Conservation (phyloP, 2,113 vertebrate species). For the Hassar affinis region DNA sequence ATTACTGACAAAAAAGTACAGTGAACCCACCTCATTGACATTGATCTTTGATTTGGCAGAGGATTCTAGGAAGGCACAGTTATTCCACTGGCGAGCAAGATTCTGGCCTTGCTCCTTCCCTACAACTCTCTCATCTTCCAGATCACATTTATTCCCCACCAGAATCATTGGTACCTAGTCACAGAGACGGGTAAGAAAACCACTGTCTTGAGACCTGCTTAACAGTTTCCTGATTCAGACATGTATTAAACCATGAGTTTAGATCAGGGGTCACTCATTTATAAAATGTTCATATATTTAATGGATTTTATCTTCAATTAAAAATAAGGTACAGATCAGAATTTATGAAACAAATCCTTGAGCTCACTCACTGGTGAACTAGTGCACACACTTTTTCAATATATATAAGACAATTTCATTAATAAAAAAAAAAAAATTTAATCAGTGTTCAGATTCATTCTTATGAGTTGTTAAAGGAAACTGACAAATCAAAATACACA, state of each 20-base stretch:
- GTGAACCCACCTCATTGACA: slow-evolving; percentile 87
- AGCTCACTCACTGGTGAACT: background rate
- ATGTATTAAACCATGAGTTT: background rate
- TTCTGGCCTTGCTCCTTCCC: slow-evolving; percentile 98
- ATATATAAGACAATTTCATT: background rate
- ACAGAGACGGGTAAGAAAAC: background rate
- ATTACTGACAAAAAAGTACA: background rate
- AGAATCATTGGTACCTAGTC: slow-evolving; percentile 97
- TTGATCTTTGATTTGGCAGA: slow-evolving; percentile 99
- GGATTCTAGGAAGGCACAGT: slow-evolving; percentile 99
- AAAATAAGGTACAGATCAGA: background rate
- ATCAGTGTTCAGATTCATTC: background rate
- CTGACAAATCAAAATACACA: background rate
- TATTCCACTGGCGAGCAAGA: slow-evolving; percentile 97
- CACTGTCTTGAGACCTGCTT: background rate
- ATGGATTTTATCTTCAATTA: background rate
- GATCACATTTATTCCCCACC: slow-evolving; percentile 99
- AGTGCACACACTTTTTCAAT: background rate
- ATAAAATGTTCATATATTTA: background rate
- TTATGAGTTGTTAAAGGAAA: background rate
- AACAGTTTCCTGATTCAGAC: background rate
- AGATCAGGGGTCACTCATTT: background rate
- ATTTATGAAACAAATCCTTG: background rate
- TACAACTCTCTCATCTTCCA: slow-evolving; percentile 96
- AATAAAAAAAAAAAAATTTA: background rate